A percentile compares a stretch with the other conserved stretches of the same genome.
Evolutionary conservation across 2,888 invertebrate species (phyloP).

Genomic region (Euzophera pinguis): DNA sequence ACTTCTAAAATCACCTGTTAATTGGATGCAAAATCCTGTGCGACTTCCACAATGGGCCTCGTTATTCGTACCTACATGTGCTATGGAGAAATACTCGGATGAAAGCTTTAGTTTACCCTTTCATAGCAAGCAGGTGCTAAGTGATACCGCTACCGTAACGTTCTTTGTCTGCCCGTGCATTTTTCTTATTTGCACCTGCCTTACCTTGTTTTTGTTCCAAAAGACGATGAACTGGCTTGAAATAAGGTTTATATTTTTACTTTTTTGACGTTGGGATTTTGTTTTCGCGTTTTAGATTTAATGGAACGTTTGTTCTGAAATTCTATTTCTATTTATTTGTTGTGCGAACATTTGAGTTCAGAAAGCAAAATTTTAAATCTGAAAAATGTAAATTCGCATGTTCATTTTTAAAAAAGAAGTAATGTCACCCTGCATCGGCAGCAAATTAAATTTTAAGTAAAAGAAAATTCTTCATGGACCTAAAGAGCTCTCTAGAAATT

Average conservation of each 20-base stretch:
- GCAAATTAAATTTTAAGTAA: no score
- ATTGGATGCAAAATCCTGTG: background rate
- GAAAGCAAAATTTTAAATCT: no score
- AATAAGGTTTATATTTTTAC: slow-evolving; percentile 20
- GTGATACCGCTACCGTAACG: slow-evolving; percentile 24
- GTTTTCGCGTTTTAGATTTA: background rate
- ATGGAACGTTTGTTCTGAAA: background rate
- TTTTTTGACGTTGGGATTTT: background rate
- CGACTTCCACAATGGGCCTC: background rate
- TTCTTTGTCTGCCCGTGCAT: slow-evolving; percentile 39
- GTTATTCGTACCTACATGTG: background rate
- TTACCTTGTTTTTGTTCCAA: slow-evolving; percentile 15
- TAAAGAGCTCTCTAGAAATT: background rate
- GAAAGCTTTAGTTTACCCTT: slow-evolving; percentile 20
- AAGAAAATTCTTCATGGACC: background rate
- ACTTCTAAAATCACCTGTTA: background rate
- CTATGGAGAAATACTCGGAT: slow-evolving; percentile 17
- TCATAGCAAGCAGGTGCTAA: slow-evolving; percentile 38
- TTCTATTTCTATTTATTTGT: no score
- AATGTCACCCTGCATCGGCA: no score
- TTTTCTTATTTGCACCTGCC: slow-evolving; percentile 45
- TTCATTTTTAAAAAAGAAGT: no score
- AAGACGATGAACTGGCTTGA: slow-evolving; percentile 6
- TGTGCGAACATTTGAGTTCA: no score
- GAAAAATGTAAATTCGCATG: no score